Evolutionary conservation across 2,797 vertebrate species (phyloP), one percentile per base, ranked within the genome.

Genomic region (Melanotaenia parkinsoni): DNA sequence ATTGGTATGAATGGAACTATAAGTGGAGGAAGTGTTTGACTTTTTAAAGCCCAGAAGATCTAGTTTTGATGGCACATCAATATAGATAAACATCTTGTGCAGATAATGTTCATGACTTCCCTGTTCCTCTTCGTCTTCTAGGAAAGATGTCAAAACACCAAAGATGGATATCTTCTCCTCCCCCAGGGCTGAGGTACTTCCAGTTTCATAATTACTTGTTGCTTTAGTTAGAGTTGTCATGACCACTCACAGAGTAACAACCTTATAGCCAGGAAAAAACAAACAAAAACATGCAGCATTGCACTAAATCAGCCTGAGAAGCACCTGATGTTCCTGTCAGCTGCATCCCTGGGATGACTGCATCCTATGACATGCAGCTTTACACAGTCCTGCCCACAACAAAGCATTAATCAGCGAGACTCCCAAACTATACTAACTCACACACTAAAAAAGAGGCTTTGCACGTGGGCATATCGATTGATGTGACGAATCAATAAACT

Each of bases 161-260:
- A 95, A 92, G 83, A 89, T 79, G 70, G 94, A 95, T 81, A 83
- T 93, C 16, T 93, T 95, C 74, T 94, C 94, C 56, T 93, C 94
- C 45, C 95, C 95, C 58, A 91, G 95, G 82, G 95, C 94, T 3
- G 95, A 95, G 93, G 95, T 95, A 86, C 20, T 67, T 82, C 61
- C 38, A 62, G 38, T 58, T 56, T 16, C 45, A 24, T 32, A 7
- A 59, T 45, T 70, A 62, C 59, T 80, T 80, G 86, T 86, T 91
- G 81, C 84, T 79, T 65, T 85, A 90, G 90, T 87, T 89, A 89
- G 85, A n/a, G 30, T 88, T 66, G 66, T 71, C 81, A 78, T 43
- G 38, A 58, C 33, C 20, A 72, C 86, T 74, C 76, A 77, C 80
- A 68, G 30, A 75, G 65, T 4, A 81, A 67, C 58, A 74, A 65